Conservation (phyloP, 23 tunicate species). For the Styela plicata region DNA sequence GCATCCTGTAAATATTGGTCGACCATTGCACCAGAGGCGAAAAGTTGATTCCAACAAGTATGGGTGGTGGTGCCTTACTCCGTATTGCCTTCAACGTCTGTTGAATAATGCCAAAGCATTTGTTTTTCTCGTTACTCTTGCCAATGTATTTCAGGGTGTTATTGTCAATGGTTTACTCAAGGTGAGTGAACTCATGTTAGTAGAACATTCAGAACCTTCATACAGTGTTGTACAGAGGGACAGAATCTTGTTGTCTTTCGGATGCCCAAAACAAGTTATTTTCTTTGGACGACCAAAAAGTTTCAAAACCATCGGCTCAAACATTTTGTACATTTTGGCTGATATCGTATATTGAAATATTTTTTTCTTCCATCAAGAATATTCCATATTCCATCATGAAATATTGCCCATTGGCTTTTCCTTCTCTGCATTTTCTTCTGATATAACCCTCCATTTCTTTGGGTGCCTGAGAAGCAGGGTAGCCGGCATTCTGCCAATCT, state of each 20-base stretch:
- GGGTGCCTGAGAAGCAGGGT: too few species aligned
- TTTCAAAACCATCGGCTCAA: not conserved
- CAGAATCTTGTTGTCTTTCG: not conserved
- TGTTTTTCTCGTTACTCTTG: conserved; percentile 57
- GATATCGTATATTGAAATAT: too few species aligned
- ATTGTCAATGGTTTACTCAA: conserved; percentile 70
- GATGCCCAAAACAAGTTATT: not conserved
- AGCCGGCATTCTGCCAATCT: too few species aligned
- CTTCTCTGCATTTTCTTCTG: too few species aligned
- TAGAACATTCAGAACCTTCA: not conserved
- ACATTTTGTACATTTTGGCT: not conserved
- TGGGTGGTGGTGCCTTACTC: conserved; percentile 78
- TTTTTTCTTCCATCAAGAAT: too few species aligned
- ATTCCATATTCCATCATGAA: too few species aligned
- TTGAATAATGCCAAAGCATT: conserved; percentile 82
- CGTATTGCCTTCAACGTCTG: conserved; percentile 42
- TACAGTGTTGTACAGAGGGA: not conserved
- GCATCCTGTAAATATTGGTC: not conserved
- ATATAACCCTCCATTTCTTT: too few species aligned
- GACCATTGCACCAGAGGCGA: not conserved
- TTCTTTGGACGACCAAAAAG: too few species aligned
- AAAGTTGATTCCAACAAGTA: not conserved
- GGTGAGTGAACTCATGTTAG: conserved; percentile 21
- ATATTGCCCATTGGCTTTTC: too few species aligned
- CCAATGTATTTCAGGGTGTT: conserved; percentile 71